These are phyloP conservation scores for Psylliodes chrysocephalus DNA, from an alignment of 2,888 invertebrate genomes.

Conservation along the genomic window DNA sequence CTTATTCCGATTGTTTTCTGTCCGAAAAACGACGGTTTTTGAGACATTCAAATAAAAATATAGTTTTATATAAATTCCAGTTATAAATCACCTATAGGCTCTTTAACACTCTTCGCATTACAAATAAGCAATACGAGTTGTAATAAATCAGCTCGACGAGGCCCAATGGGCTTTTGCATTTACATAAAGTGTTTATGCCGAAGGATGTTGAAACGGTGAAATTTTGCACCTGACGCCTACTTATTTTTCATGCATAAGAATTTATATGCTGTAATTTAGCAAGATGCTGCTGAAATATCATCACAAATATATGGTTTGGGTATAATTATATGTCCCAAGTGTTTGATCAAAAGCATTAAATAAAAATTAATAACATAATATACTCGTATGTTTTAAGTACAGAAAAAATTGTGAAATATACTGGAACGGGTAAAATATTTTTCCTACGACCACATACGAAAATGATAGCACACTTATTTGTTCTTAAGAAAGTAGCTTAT, in stretches of 20 bases:
- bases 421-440: too few relatives aligned
- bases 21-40: too few relatives aligned
- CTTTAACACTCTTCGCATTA: neutral
- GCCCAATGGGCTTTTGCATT: neutral
- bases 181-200: neutral
- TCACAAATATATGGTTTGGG: neutral
- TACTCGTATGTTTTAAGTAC: too few relatives aligned
- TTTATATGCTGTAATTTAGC: neutral
- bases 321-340: too few relatives aligned
- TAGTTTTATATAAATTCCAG: slow-evolving; percentile 1
- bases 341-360: too few relatives aligned
- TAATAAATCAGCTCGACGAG: neutral
- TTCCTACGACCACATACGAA: too few relatives aligned
- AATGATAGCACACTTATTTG: too few relatives aligned
- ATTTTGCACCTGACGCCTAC: slow-evolving; percentile 2
- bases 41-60: too few relatives aligned
- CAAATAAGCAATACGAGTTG: neutral
- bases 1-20: too few relatives aligned
- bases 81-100: slow-evolving; percentile 11
- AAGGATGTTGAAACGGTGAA: slow-evolving; percentile 1
- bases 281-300: neutral
- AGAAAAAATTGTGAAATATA: too few relatives aligned
- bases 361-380: too few relatives aligned
- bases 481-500: too few relatives aligned
- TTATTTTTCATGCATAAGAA: neutral